Base-by-base conservation (phyloP, 2,888 invertebrate genomes). In the Drosophila subsilvestris region DNA sequence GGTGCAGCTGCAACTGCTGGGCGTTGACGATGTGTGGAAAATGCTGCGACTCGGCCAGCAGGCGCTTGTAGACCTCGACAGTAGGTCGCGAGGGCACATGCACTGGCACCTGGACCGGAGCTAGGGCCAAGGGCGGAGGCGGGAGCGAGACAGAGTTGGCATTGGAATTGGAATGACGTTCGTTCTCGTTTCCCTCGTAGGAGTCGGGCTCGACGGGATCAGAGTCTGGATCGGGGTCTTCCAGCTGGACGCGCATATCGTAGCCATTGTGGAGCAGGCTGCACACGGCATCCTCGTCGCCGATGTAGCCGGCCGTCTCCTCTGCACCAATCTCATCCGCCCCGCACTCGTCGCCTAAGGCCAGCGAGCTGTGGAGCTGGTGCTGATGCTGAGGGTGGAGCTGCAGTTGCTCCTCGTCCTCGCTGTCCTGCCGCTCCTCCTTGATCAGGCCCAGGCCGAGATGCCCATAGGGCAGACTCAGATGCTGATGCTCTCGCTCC, bases 301-400 rank as follows among this genome's bases (percentile, higher is more conserved):
- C 80, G 25, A 74, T 82, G 63, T 87, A 87, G 5, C 86, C 89
- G 14, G 90, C 86, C 0, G 89, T 88, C 5, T 90, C 90, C 54
- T 90, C 90, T 29, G 88, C 90, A 0, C 85, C 85, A 63, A 86
- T 86, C 20, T 84, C 71, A 14, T 84, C 71, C 14, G 71, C 74
- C 17, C 74, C 74, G 29, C 74, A 71, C 43, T 71, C 71, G 7
- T 73, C 71, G 22, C 53, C 37, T 9, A 71, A 9, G 1, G 53
- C 71, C 5, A 67, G 18, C 6, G 37, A 37, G 37, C 14, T 37
- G n/a, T 37, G 37, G 6, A 37, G 37, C 14, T 37, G 37, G 5
- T 32, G 67, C 10, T 66, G 57, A 12, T 60, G 54, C 29, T 45
- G 25, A 9, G 14, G 63, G 2, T 60, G 62, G 0, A 27, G 54